These are phyloP conservation scores for Actinostola sp. DNA, from an alignment of 92 coral and sea anemone species.

Conservation along the genomic window DNA sequence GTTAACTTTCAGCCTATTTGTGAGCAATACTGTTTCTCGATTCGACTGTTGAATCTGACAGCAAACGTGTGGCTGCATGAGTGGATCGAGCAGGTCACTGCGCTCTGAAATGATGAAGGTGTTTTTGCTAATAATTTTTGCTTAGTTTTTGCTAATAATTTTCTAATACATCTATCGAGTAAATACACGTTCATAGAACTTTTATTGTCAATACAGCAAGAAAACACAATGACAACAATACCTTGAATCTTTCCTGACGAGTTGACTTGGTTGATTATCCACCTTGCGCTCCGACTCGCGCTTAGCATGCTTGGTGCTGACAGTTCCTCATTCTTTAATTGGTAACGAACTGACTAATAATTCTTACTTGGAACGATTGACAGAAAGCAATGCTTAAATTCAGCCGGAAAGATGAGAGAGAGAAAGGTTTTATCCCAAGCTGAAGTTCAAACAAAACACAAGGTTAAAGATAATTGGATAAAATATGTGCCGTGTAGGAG, in stretches of 20 bases:
- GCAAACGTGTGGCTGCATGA: background rate
- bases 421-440: background rate
- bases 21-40: too few species aligned
- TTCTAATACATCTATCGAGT: too few species aligned
- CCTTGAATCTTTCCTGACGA: constrained; percentile 20
- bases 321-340: constrained; percentile 3
- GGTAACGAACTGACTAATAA: too few species aligned
- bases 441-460: background rate
- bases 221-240: constrained; percentile 10
- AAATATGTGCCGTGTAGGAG: constrained; percentile 56
- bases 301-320: background rate
- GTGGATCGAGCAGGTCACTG: too few species aligned
- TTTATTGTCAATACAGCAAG: constrained; percentile 1
- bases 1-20: too few species aligned
- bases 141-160: constrained; percentile 5
- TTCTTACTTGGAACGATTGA: too few species aligned
- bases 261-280: too few species aligned
- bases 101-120: background rate
- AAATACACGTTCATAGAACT: background rate
- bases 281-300: too few species aligned
- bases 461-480: constrained; percentile 61
- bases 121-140: too few species aligned
- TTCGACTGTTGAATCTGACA: background rate
- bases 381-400: too few species aligned
- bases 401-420: too few species aligned